Evolutionary conservation across 2,888 invertebrate genomes (phyloP), one percentile per base, ranked within the genome.

Genomic region (Clepsis dumicolana): DNA sequence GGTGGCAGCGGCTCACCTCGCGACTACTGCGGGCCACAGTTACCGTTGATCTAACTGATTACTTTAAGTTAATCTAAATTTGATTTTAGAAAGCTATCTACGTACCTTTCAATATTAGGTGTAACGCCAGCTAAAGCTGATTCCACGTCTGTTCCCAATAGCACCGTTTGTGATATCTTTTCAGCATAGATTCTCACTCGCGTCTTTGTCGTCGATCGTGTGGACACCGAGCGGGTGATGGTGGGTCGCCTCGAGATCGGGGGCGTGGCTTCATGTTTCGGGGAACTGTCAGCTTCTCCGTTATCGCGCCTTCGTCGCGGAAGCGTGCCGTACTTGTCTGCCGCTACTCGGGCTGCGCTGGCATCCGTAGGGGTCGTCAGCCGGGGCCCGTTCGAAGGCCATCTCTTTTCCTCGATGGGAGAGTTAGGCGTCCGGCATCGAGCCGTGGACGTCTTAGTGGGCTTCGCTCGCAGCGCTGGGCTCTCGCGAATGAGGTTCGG

Each of bases 111-210:
- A 77, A 93, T 90, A 74, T 87, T 90, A 69, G 93, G 93, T 73
- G 89, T 75, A 66, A 95, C 86, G 1, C 97, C 97, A 0, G 95
- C 94, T 62, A 97, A 89, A 4, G 96, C 96, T 18, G 95, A 95
- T 73, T 96, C 96, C 25, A 97, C 93, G 79, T 97, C 97, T 2
- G 90, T 86, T 64, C 96, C 95, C 0, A 96, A 95, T 61, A 98
- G 87, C 25, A 96, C 96, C 0, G 98, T 98, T 85, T 98, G 98
- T 14, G 95, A 94, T 57, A 95, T 94, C 38, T 95, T 96, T 87
- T 98, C 98, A 75, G 97, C 97, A 84, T 97, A 97, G 74, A 98
- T 97, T 79, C 95, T 94, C 0, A 96, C 91, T 29, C 92, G 85
- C 5, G 89, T 84, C 75, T 90, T 91, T 16, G 86, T 85, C 1